Base-by-base conservation (phyloP, 2,797 vertebrate species). In the Aplochiton taeniatus region DNA sequence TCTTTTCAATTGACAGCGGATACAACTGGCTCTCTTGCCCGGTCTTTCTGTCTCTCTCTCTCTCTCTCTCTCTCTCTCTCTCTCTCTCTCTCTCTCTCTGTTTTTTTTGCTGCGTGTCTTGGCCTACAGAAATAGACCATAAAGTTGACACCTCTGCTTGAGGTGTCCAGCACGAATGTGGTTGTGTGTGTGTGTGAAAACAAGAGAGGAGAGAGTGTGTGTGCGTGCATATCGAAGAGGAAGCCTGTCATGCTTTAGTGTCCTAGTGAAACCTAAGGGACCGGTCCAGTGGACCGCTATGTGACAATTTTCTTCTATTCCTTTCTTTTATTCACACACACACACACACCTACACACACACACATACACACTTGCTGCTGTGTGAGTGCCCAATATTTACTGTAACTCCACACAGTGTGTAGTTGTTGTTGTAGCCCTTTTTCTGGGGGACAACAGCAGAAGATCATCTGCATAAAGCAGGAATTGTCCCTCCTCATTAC, bases 1-100 rank as follows among this genome's bases (percentile, higher is more conserved):
- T 72, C 41, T 53, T 49, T 72, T 16, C 14, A 65, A 66, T 77
- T 83, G 76, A 83, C 79, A 83, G 67, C 12, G 42, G 68, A 84
- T 60, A 80, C 71, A n/a, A 13, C 49, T 51, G 14, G 42, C 20
- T 8, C n/a, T 47, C 1, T 14, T 20, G 6, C 31, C 31, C 31
- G 31, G 31, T 3, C 18, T 16, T 1, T 1, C 0, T 11, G 13
- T 9, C 41, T 11, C 41, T 9, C 4, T 57, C 55, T 43, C 12
- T 16, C 13, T 43, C 13, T 14, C 8, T 20, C 10, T 49, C 16
- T 48, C 18, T 10, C 45, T 18, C 4, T 17, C 75, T 11, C 63
- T 75, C 65, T 65, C 55, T 57, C 59, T 61, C 54, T 48, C 54
- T 31, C 50, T 66, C 53, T 14, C 57, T 79, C 71, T 77, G 20